These are phyloP conservation scores for Adelosebastes latens DNA, from an alignment of 2,797 vertebrate genomes.

Conservation along the genomic window DNA sequence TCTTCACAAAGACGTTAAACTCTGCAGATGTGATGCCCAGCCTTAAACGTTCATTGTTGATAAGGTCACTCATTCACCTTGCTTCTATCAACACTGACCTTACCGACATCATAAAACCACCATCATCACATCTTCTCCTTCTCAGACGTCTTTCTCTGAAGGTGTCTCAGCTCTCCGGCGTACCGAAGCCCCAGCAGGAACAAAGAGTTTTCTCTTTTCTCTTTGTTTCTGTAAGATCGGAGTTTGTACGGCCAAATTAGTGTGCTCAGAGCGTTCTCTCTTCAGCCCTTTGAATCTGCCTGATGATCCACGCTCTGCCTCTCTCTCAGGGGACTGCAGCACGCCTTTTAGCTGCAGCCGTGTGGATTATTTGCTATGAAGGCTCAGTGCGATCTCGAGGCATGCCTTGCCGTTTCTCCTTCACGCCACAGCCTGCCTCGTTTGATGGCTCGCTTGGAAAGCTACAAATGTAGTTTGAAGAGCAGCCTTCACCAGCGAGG, in stretches of 20 bases:
- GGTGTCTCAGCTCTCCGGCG: background rate
- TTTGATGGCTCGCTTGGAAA: constrained; percentile 45
- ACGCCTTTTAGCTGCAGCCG: constrained; percentile 39
- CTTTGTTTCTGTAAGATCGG: constrained; percentile 31
- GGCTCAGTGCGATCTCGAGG: constrained; percentile 19
- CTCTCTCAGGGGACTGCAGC: constrained; percentile 9
- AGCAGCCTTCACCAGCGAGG: constrained; percentile 9
- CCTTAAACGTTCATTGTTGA: background rate
- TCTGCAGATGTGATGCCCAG: background rate
- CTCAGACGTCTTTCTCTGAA: background rate
- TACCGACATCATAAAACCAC: background rate
- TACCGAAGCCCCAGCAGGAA: background rate
- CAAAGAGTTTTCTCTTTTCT: background rate
- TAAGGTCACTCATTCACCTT: background rate
- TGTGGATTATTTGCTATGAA: constrained; percentile 38
- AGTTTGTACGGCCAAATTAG: constrained; percentile 22
- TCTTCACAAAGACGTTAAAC: background rate
- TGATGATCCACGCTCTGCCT: constrained; percentile 35
- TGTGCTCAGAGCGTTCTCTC: constrained; percentile 8
- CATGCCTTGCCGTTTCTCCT: background rate
- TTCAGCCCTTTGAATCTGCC: constrained; percentile 51
- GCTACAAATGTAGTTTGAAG: constrained; percentile 54
- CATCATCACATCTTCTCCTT: background rate
- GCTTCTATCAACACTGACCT: background rate
- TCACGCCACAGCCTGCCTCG: background rate